phyloP scores from a whole-genome alignment of 2,888 invertebrate species.

The Scaptomyza cyrtandrae region DNA sequence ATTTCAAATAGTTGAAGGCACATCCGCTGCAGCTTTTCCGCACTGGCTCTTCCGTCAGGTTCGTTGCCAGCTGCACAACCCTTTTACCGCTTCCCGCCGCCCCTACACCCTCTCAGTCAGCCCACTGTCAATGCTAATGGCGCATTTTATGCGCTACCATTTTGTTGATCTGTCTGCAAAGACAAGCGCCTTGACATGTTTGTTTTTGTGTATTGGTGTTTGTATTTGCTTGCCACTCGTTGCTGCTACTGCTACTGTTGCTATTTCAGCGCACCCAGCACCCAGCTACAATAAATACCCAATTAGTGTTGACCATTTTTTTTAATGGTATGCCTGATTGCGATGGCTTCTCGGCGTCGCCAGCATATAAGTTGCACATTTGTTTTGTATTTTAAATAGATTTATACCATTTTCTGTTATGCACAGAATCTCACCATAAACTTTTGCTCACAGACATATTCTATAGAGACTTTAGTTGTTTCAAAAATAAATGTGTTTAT shows the following conservation, averaged over 20 bases:
- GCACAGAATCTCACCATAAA: neutral
- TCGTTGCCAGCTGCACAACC: constrained; percentile 16
- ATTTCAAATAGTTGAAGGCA: constrained; percentile 73
- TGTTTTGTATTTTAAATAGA: constrained; percentile 16
- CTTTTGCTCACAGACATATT: neutral
- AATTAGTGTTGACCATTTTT: constrained; percentile 75
- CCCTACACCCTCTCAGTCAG: constrained; percentile 13
- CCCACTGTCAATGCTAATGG: constrained; percentile 65
- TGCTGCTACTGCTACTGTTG: constrained; percentile 12
- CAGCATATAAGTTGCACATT: constrained; percentile 22
- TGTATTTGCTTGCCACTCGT: constrained; percentile 42
- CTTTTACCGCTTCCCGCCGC: constrained; percentile 8
- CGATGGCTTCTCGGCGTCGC: neutral
- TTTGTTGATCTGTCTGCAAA: constrained; percentile 60
- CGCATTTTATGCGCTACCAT: constrained; percentile 71
- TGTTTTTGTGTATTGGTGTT: constrained; percentile 54
- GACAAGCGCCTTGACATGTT: constrained; percentile 67
- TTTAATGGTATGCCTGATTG: constrained; percentile 63
- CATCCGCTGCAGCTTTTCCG: constrained; percentile 78
- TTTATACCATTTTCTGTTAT: constrained; percentile 6
- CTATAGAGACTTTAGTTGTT: neutral
- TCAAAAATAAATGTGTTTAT: neutral
- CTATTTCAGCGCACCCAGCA: neutral
- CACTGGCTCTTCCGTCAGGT: constrained; percentile 37
- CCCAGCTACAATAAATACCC: constrained; percentile 68